Base-by-base conservation (phyloP, 2,113 vertebrate species). In the Passer domesticus region DNA sequence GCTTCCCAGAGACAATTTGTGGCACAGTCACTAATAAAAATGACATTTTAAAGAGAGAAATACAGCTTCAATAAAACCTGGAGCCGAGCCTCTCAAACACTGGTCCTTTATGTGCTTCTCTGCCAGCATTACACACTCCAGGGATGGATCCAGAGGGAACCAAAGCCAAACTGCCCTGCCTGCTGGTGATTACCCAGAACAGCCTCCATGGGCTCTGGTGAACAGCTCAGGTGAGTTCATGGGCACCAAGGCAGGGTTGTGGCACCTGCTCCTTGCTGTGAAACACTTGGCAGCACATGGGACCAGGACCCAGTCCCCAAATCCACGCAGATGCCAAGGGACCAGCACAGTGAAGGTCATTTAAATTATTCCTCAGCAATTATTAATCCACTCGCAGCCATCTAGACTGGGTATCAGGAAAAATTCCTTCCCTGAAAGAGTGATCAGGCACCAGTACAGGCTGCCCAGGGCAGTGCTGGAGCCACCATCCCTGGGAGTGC, bases 21-120 rank as follows among this genome's bases (percentile, higher is more conserved):
- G 73, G 35, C 76, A 22, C 1, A 27, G 60, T 23, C 80, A 75
- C 62, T 75, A 89, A 81, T 39, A 84, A 24, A 74, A 89, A 59
- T 33, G 72, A 53, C 30, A 41, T 76, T 87, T 89, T 74, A 41
- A 89, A 82, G 35, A 31, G 28, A 30, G 60, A 89, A 95, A 86
- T 60, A 53, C 7, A 50, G 74, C 66, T 83, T 91, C 91, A 97
- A 91, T 96, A 96, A 96, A 96, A 82, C 62, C 66, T 89, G 56
- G 69, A 78, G 77, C 80, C 37, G 31, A 94, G 59, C 27, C 90
- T 89, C 67, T 82, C 50, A 46, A 95, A 79, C 52, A 8, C 53
- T 11, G 31, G 18, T 52, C 73, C 53, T 87, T 85, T 62, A 68
- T 46, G 83, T 64, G 74, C 46, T 89, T 27, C 78, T 60, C 43